A percentile compares a stretch with the other conserved stretches of the same genome.
Conservation (phyloP, 2,113 vertebrate genomes). For the Glaucomys volans region DNA sequence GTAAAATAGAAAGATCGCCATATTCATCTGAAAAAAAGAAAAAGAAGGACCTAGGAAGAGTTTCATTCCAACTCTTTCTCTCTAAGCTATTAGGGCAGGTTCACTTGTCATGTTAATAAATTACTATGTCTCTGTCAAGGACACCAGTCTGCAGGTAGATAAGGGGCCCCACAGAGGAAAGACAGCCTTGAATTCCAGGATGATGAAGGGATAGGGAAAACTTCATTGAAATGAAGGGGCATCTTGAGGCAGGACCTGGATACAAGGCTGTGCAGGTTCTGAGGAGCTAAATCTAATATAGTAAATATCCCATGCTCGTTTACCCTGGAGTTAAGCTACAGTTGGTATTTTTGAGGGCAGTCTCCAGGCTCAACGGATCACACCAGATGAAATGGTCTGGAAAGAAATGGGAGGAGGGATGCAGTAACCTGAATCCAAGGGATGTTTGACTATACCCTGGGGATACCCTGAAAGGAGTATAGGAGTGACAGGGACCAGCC, state of each 20-base stretch:
- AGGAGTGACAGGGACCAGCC: background rate
- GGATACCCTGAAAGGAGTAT: background rate
- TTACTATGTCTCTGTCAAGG: background rate
- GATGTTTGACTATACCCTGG: background rate
- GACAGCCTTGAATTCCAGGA: background rate
- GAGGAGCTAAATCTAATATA: background rate
- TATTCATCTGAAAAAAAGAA: background rate
- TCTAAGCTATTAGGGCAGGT: background rate
- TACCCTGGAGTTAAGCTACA: background rate
- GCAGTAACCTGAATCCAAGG: background rate
- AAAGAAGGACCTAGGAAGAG: background rate
- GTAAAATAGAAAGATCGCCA: background rate
- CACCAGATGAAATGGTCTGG: background rate
- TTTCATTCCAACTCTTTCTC: conserved; percentile 8
- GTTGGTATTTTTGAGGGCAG: background rate
- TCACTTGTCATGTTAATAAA: background rate
- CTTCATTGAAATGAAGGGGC: background rate
- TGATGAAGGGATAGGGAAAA: background rate
- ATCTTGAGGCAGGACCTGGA: background rate
- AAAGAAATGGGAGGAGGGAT: background rate
- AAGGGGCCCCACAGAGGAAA: background rate
- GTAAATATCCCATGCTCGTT: too few species aligned
- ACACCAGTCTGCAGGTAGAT: background rate
- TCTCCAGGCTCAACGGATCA: background rate
- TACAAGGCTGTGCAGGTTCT: background rate